These are phyloP conservation scores for Epirrhoe alternata DNA, from an alignment of 2,888 invertebrate species.

Conservation along the genomic window DNA sequence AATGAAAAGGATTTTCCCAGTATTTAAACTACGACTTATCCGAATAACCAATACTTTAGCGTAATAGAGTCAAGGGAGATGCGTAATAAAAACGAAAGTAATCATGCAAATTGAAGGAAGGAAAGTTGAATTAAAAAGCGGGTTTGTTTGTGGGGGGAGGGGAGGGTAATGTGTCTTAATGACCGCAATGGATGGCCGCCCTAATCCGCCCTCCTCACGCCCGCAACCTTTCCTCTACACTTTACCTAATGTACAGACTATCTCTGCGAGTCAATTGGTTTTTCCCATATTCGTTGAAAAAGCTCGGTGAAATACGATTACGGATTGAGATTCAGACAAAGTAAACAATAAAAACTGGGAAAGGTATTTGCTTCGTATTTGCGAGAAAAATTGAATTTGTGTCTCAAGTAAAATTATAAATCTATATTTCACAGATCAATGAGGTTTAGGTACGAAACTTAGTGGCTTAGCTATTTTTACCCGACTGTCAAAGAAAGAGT, in stretches of 20 bases:
- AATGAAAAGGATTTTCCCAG: conserved; percentile 43
- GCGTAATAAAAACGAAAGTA: conserved; percentile 84
- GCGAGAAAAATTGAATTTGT: background rate
- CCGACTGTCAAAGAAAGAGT: no score
- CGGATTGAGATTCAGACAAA: background rate
- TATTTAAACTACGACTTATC: conserved; percentile 54
- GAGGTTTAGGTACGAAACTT: no score
- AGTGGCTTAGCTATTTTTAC: no score
- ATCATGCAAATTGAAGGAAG: conserved; percentile 83
- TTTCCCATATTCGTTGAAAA: conserved; percentile 42
- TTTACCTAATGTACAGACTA: conserved; percentile 54
- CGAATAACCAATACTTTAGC: conserved; percentile 60
- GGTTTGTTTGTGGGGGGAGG: conserved; percentile 57
- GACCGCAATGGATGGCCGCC: conserved; percentile 82
- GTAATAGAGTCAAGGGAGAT: conserved; percentile 61
- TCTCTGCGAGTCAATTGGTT: conserved; percentile 54
- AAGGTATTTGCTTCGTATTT: no score
- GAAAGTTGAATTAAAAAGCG: conserved; percentile 85
- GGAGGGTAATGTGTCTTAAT: conserved; percentile 82
- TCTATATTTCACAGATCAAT: background rate
- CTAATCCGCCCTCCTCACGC: conserved; percentile 71
- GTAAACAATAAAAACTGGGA: background rate
- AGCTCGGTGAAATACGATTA: conserved; percentile 33
- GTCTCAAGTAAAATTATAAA: background rate
- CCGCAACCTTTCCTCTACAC: conserved; percentile 69